Evolutionary conservation across 1,140 invertebrate genomes (phyloP).

Genomic region (Drosophila littoralis): DNA sequence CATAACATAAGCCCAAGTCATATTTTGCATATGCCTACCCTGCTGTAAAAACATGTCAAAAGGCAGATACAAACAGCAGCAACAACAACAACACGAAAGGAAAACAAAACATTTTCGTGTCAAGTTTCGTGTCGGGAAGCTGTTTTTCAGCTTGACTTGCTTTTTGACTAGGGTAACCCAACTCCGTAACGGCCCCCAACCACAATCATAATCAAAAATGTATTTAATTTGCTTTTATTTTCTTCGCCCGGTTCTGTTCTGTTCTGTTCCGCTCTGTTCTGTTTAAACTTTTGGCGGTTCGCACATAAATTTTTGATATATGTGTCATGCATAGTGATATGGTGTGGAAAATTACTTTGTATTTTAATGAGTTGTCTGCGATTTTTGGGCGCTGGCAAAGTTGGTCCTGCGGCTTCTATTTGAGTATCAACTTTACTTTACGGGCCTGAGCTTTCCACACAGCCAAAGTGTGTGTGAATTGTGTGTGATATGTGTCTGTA

Average conservation of each 20-base stretch:
- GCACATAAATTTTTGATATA: conserved; percentile 79
- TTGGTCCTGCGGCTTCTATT: conserved; percentile 13
- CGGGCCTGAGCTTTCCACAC: background rate
- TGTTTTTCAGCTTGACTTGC: conserved; percentile 80
- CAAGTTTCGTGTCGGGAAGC: conserved; percentile 75
- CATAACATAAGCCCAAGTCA: conserved; percentile 37
- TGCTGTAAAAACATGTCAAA: conserved; percentile 37
- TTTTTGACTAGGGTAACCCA: conserved; percentile 62
- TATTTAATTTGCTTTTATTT: conserved; percentile 78
- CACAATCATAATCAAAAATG: conserved; percentile 78
- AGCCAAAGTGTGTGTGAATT: background rate
- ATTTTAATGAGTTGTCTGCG: conserved; percentile 74
- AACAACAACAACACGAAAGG: conserved; percentile 3
- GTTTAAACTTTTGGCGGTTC: conserved; percentile 68
- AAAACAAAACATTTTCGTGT: conserved; percentile 60
- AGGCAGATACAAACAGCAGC: conserved; percentile 7
- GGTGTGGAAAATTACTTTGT: conserved; percentile 81
- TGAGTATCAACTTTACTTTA: background rate
- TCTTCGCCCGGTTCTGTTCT: conserved; percentile 3
- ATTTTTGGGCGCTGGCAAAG: conserved; percentile 24
- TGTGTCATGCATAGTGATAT: conserved; percentile 63
- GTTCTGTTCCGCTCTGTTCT: conserved; percentile 1
- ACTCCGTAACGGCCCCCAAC: conserved; percentile 2
- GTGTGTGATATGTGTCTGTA: background rate
- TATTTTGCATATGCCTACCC: conserved; percentile 48